Evolutionary conservation across 2,888 invertebrate genomes (phyloP).

Genomic region (Synanthedon andrenaeformis): DNA sequence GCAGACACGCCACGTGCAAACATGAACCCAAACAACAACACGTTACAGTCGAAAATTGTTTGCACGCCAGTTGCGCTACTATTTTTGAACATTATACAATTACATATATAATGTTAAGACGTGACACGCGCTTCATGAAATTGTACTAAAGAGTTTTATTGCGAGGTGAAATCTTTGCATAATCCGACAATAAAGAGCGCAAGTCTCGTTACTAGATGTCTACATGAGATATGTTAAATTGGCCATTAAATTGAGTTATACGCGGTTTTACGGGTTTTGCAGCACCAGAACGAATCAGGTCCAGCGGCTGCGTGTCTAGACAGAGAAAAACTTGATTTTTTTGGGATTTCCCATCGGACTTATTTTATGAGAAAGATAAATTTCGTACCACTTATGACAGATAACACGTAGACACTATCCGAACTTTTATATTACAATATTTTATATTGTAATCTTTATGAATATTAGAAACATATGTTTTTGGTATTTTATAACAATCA

Average conservation of each 20-base stretch:
- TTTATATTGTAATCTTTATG: too few species aligned
- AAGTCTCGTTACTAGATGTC: conserved; percentile 36
- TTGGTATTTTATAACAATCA: too few species aligned
- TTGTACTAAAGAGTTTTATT: conserved; percentile 6
- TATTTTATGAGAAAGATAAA: too few species aligned
- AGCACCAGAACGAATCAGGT: not conserved
- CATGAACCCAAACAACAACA: not conserved
- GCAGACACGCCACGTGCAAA: not conserved
- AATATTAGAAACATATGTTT: too few species aligned
- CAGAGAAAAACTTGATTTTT: not conserved
- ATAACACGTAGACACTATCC: too few species aligned
- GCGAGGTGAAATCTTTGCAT: conserved; percentile 18
- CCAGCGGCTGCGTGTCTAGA: not conserved
- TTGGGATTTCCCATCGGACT: not conserved
- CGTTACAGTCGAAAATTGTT: not conserved
- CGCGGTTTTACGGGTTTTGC: not conserved
- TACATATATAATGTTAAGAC: not conserved
- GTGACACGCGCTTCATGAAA: conserved; percentile 5
- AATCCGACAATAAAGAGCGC: conserved; percentile 30
- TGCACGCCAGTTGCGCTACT: too few species aligned
- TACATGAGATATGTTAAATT: conserved; percentile 40
- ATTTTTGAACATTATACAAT: too few species aligned
- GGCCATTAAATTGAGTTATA: conserved; percentile 35
- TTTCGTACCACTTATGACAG: too few species aligned
- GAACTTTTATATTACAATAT: too few species aligned